These are phyloP conservation scores for Macrosoma leucophasiata DNA, from an alignment of 2,888 invertebrate genomes.

Conservation along the genomic window DNA sequence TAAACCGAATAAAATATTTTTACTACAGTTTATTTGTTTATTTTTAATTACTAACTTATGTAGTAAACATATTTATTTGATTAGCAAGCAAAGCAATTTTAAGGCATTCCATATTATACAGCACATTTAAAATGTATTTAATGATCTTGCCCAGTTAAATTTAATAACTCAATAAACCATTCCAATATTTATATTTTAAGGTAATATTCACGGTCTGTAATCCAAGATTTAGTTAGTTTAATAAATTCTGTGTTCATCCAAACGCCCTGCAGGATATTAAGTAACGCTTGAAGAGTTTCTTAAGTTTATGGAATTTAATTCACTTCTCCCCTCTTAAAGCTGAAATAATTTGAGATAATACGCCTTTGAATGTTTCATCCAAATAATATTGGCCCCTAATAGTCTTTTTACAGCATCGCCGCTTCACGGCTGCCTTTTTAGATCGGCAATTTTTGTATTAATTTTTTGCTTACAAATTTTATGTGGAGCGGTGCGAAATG, in stretches of 20 bases:
- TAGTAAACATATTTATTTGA: too few species aligned
- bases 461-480: conserved; percentile 18
- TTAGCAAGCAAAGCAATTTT: too few species aligned
- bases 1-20: too few species aligned
- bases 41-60: too few species aligned
- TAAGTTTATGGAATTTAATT: conserved; percentile 19
- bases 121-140: conserved; percentile 4
- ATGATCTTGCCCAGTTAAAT: not conserved
- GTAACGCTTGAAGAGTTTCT: conserved; percentile 15
- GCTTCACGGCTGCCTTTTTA: conserved; percentile 8
- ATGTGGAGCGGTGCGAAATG: conserved; percentile 16
- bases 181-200: not conserved
- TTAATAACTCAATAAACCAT: not conserved
- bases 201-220: not conserved
- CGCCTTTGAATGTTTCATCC: conserved; percentile 25
- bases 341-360: conserved; percentile 22
- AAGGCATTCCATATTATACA: too few species aligned
- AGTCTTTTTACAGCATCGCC: conserved; percentile 24
- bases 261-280: conserved; percentile 12
- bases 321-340: conserved; percentile 11
- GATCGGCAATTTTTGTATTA: conserved; percentile 12
- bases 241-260: conserved; percentile 3
- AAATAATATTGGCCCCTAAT: conserved; percentile 26
- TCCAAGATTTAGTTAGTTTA: conserved; percentile 8
- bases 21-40: too few species aligned